These are phyloP conservation scores for Phaethon lepturus DNA, from an alignment of 2,113 vertebrate genomes.

Conservation along the genomic window DNA sequence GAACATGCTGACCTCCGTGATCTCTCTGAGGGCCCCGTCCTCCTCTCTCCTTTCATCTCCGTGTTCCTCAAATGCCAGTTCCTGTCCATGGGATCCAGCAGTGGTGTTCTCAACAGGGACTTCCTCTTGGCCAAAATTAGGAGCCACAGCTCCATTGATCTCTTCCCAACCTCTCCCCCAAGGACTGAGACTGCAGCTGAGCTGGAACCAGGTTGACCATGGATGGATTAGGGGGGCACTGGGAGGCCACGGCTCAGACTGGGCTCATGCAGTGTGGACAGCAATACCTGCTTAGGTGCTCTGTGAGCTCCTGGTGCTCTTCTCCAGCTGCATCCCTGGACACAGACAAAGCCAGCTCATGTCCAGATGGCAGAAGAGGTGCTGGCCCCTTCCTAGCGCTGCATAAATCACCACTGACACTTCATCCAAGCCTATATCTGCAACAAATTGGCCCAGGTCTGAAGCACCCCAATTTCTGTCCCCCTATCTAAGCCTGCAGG, in stretches of 20 bases:
- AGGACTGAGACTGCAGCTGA: neutral
- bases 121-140: neutral
- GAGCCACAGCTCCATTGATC: neutral
- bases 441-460: neutral
- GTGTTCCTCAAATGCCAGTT: neutral
- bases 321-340: neutral
- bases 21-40: neutral
- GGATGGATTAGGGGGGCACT: neutral
- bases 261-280: accelerated
- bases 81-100: neutral
- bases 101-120: accelerated
- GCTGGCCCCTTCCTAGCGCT: neutral
- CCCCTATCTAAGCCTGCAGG: neutral
- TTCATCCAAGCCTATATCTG: neutral
- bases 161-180: neutral
- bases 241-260: neutral
- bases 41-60: neutral
- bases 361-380: neutral
- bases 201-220: neutral
- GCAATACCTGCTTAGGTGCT: neutral
- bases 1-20: neutral
- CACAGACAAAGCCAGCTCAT: neutral
- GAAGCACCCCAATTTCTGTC: neutral
- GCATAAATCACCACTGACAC: neutral
- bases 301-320: neutral